A percentile compares a stretch with the other conserved stretches of the same genome.
phyloP scores from a whole-genome alignment of 2,113 vertebrate species.

The Ctenodactylus gundi region DNA sequence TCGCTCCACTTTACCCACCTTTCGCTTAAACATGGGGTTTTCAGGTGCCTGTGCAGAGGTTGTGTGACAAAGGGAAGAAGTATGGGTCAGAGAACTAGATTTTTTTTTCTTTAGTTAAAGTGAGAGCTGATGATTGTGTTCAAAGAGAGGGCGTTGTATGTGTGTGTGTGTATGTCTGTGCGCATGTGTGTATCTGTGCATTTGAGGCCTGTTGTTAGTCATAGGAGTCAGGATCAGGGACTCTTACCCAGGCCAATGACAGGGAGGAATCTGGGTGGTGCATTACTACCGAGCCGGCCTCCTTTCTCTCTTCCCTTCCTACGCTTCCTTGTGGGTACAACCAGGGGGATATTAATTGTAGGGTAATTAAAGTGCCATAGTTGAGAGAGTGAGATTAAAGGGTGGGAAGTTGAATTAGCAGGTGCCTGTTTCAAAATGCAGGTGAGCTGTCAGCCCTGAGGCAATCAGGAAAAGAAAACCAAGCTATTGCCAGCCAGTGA shows the following conservation, averaged over 20 bases:
- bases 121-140: not conserved
- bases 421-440: slow-evolving; percentile 58
- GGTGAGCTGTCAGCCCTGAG: slow-evolving; percentile 50
- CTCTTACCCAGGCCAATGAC: not conserved
- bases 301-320: not conserved
- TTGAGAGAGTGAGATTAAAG: slow-evolving; percentile 60
- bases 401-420: slow-evolving; percentile 18
- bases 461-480: slow-evolving; percentile 25
- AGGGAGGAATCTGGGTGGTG: not conserved
- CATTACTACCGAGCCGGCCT: not conserved
- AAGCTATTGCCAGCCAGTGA: slow-evolving; percentile 2
- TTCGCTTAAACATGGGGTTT: not conserved
- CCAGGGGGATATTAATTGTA: slow-evolving; percentile 27
- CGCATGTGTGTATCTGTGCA: not conserved
- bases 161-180: accelerated
- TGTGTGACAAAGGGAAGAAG: too few species aligned
- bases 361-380: slow-evolving; percentile 33
- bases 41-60: not conserved
- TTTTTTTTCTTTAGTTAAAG: not conserved
- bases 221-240: not conserved
- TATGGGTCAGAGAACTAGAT: not conserved
- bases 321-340: not conserved
- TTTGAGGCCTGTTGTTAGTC: not conserved
- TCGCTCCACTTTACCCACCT: not conserved
- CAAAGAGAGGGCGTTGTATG: not conserved